Conservation (phyloP, 2,888 invertebrate genomes). For the Clistopyga incitator region DNA sequence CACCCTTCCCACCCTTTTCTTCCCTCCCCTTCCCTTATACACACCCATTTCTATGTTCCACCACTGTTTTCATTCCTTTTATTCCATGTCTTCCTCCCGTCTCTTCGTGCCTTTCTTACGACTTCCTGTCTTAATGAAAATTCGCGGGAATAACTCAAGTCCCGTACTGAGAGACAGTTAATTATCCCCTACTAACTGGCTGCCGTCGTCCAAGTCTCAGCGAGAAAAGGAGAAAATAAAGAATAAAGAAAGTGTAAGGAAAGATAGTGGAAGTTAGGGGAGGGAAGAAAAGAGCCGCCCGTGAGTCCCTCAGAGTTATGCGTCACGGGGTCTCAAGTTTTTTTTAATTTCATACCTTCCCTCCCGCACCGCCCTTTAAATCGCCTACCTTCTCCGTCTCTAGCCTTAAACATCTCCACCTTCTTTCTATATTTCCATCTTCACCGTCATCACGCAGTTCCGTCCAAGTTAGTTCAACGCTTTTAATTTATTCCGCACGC, state of each 20-base stretch:
- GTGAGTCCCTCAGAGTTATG: conserved; percentile 49
- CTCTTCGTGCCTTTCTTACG: conserved; percentile 44
- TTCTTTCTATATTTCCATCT: conserved; percentile 50
- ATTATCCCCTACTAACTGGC: conserved; percentile 64
- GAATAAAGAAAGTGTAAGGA: conserved; percentile 35
- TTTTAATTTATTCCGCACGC: conserved; percentile 66
- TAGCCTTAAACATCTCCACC: background rate
- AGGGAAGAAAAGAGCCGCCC: conserved; percentile 32
- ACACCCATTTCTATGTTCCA: conserved; percentile 3
- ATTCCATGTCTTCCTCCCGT: conserved; percentile 33
- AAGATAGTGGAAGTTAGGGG: conserved; percentile 26
- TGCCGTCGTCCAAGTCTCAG: conserved; percentile 53
- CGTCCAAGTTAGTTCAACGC: conserved; percentile 54
- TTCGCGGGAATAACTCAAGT: conserved; percentile 63
- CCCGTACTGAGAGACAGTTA: conserved; percentile 62
- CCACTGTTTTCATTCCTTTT: conserved; percentile 33
- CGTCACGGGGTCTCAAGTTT: conserved; percentile 61
- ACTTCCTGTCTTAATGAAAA: conserved; percentile 63
- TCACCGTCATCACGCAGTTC: conserved; percentile 38
- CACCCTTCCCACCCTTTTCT: too few relatives aligned
- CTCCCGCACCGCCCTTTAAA: conserved; percentile 45
- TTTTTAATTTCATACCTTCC: conserved; percentile 65
- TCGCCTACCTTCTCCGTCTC: conserved; percentile 36
- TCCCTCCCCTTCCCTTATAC: conserved; percentile 32
- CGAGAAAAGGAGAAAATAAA: conserved; percentile 37